These are phyloP conservation scores for Cyrtonyx montezumae DNA, from an alignment of 2,113 vertebrate genomes.

Conservation along the genomic window DNA sequence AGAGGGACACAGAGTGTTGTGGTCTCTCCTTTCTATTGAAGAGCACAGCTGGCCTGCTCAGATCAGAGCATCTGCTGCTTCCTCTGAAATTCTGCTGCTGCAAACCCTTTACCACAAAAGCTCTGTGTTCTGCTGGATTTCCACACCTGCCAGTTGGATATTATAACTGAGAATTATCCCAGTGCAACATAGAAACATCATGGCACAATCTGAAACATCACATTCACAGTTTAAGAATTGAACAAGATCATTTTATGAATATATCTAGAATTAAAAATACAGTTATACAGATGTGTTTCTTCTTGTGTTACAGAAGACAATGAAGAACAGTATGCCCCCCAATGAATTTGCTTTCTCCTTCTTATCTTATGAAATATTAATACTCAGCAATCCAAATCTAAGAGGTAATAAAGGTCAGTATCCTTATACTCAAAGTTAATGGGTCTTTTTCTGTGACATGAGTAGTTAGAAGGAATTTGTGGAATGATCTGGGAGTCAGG, in stretches of 20 bases:
- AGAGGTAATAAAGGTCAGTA: neutral
- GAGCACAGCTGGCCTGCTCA: slow-evolving; percentile 4
- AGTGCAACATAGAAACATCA: neutral
- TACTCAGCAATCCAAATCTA: neutral
- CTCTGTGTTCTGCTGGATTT: neutral
- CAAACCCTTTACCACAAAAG: neutral
- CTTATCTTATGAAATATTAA: neutral
- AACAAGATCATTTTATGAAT: neutral
- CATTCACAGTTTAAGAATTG: neutral
- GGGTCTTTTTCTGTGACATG: neutral
- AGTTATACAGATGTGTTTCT: slow-evolving; percentile 44
- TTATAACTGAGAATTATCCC: slow-evolving; percentile 12
- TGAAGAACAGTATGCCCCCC: neutral
- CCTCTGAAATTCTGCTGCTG: neutral
- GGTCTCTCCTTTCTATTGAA: neutral
- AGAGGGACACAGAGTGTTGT: neutral
- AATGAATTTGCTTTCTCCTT: neutral
- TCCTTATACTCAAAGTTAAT: neutral
- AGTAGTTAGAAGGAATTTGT: neutral
- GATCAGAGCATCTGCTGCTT: slow-evolving; percentile 49
- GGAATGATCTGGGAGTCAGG: neutral
- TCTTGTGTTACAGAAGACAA: slow-evolving; percentile 43
- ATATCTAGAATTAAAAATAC: slow-evolving; percentile 9
- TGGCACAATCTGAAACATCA: neutral
- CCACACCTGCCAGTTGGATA: slow-evolving; percentile 34